A percentile compares a stretch with the other conserved stretches of the same genome.
Conservation (phyloP, 2,797 vertebrate genomes). For the Tamandua tetradactyla region DNA sequence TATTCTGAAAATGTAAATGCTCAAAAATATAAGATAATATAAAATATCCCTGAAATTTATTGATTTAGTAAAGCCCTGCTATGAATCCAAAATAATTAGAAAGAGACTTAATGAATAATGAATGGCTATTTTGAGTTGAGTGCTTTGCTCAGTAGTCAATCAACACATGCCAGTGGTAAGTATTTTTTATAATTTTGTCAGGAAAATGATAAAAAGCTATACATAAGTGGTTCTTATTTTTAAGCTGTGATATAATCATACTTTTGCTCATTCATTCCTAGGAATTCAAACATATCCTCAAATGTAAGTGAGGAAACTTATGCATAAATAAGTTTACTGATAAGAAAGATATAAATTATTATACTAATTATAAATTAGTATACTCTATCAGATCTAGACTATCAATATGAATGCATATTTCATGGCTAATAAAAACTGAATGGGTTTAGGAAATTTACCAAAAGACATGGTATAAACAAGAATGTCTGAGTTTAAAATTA, state of each 20-base stretch:
- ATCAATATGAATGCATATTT: neutral
- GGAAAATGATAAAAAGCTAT: neutral
- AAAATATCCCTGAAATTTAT: neutral
- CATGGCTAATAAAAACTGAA: neutral
- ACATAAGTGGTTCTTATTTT: neutral
- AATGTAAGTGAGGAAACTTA: neutral
- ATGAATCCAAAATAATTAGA: conserved; percentile 17
- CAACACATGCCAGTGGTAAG: neutral
- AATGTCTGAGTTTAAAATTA: neutral
- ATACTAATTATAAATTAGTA: neutral
- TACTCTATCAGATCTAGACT: neutral
- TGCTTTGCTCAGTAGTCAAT: conserved; percentile 2
- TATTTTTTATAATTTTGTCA: neutral
- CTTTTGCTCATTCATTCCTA: neutral
- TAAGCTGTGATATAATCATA: neutral
- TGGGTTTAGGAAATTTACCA: neutral
- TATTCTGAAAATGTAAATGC: neutral
- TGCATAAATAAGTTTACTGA: neutral
- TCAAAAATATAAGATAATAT: neutral
- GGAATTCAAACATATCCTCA: neutral
- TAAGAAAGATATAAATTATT: neutral
- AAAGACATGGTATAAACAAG: neutral
- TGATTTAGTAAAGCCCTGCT: conserved; percentile 35
- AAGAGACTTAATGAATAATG: neutral
- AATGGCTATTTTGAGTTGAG: conserved; percentile 5